These are phyloP conservation scores for Penaeus chinensis DNA, from an alignment of 1,140 invertebrate species.

Conservation along the genomic window DNA sequence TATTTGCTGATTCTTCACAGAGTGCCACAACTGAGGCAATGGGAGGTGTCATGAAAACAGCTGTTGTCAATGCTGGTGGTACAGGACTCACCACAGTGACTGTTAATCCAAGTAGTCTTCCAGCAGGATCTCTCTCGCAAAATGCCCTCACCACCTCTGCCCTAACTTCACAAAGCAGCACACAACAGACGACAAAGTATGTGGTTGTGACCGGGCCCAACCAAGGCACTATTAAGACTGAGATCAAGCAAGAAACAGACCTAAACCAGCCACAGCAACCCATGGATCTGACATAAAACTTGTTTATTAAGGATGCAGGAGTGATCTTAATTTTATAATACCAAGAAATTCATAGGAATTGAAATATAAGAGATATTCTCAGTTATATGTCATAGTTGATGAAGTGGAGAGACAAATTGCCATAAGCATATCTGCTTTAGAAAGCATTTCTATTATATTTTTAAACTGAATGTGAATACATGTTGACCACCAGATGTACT, in stretches of 20 bases:
- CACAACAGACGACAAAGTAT: constrained; percentile 48
- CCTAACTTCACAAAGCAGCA: constrained; percentile 9
- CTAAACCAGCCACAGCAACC: constrained; percentile 16
- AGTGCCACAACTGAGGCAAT: constrained; percentile 44
- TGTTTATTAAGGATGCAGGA: too few species aligned
- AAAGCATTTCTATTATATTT: too few species aligned
- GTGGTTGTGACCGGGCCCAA: constrained; percentile 49
- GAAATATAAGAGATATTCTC: too few species aligned
- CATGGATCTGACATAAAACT: constrained; percentile 30
- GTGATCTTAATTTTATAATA: too few species aligned
- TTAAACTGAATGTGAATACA: too few species aligned
- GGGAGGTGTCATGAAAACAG: constrained; percentile 51
- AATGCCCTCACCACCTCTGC: constrained; percentile 27
- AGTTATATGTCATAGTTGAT: too few species aligned
- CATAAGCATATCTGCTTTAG: too few species aligned
- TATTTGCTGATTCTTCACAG: constrained; percentile 8
- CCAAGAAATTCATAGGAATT: too few species aligned
- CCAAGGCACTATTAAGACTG: constrained; percentile 47
- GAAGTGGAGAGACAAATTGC: too few species aligned
- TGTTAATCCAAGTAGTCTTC: constrained; percentile 33
- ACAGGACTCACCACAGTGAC: constrained; percentile 41
- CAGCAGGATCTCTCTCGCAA: constrained; percentile 44
- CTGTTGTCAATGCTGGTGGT: constrained; percentile 45
- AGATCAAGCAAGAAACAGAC: constrained; percentile 48
- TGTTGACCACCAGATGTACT: too few species aligned